Percentiles rank a stretch among this genome's conserved stretches.
Conservation (phyloP, 2,113 vertebrate species). For the Channa maculata region DNA sequence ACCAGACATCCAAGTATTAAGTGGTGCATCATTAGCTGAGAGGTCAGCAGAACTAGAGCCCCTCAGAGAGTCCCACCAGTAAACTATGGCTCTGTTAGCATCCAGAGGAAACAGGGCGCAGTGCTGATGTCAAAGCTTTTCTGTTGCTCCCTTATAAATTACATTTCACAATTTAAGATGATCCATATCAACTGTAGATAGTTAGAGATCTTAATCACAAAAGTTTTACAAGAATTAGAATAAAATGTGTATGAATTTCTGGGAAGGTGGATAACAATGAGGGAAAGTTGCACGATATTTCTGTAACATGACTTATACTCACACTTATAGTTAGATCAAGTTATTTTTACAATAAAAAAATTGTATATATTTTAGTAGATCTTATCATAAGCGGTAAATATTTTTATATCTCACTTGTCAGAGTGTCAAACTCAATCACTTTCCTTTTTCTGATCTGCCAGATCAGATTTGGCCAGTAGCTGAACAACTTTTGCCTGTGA, state of each 20-base stretch:
- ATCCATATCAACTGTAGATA: no score
- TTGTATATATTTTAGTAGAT: neutral
- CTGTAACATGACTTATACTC: no score
- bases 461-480: slow-evolving; percentile 47
- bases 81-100: slow-evolving; percentile 26
- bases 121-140: neutral
- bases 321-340: neutral
- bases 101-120: slow-evolving; percentile 2
- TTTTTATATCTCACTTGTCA: no score
- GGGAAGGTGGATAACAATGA: neutral
- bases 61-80: slow-evolving; percentile 8
- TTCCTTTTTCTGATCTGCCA: slow-evolving; percentile 24
- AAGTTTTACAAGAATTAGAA: neutral
- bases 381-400: no score
- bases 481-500: slow-evolving; percentile 9
- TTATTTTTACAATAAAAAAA: neutral
- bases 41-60: slow-evolving; percentile 59
- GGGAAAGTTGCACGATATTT: no score
- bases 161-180: neutral
- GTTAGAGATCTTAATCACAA: neutral
- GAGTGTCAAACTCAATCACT: neutral
- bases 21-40: slow-evolving; percentile 68
- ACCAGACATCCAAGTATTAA: slow-evolving; percentile 53
- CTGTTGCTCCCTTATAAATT: neutral
- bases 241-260: no score